phyloP scores from a whole-genome alignment of 2,888 invertebrate species.

The Synergus japonicus region DNA sequence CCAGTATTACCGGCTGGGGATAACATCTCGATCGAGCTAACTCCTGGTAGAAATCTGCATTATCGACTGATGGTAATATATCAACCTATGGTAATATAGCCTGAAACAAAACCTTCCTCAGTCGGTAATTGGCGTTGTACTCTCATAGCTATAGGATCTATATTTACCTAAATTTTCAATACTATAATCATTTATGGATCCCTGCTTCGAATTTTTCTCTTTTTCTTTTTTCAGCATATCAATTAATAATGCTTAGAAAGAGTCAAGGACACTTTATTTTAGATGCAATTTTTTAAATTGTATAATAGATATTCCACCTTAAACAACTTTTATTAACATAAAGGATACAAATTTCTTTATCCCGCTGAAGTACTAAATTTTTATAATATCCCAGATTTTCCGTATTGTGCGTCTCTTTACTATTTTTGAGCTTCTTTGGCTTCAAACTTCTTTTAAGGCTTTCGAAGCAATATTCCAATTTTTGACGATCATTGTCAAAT shows the following conservation, averaged over 20 bases:
- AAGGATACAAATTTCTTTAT: slow-evolving; percentile 76
- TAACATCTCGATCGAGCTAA: too few relatives aligned
- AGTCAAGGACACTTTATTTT: slow-evolving; percentile 40
- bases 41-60: too few relatives aligned
- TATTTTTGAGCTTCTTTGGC: slow-evolving; percentile 22
- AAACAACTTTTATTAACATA: neutral
- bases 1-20: too few relatives aligned
- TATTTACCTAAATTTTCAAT: too few relatives aligned
- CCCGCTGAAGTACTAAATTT: slow-evolving; percentile 70
- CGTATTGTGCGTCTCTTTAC: slow-evolving; percentile 39
- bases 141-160: too few relatives aligned
- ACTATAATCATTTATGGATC: neutral
- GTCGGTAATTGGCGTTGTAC: too few relatives aligned
- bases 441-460: slow-evolving; percentile 46
- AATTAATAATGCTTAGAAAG: slow-evolving; percentile 58
- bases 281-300: neutral
- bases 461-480: slow-evolving; percentile 73
- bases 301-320: neutral
- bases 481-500: slow-evolving; percentile 66
- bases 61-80: too few relatives aligned
- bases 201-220: slow-evolving; percentile 27
- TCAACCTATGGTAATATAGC: too few relatives aligned
- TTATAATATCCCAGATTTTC: slow-evolving; percentile 67
- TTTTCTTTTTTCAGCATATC: slow-evolving; percentile 58
- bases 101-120: too few relatives aligned